Base-by-base conservation (phyloP, 2,888 invertebrate genomes). In the Eurytoma adleriae region DNA sequence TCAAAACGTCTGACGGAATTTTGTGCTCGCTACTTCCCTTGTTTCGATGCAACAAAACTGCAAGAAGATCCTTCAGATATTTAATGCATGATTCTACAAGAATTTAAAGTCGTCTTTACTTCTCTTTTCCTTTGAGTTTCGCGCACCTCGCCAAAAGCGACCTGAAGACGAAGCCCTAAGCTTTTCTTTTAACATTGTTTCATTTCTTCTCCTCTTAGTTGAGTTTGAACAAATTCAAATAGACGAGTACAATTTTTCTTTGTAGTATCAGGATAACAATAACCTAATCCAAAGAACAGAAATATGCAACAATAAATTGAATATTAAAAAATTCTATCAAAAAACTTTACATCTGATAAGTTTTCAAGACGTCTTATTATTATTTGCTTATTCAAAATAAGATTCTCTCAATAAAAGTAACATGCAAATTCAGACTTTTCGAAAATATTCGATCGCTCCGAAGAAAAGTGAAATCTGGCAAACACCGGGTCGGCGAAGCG, bases 1-100 rank as follows among this genome's bases (percentile, higher is more conserved):
- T 64, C 40, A 13, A 64, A 64, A 64, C 64, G 40, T 30, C 40
- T 18, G 13, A 14, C n/a, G 13, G n/a, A 54, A 54, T 10, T 54
- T 54, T 12, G 54, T 16, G 3, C n/a, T 54, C n/a, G 54, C 54
- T 40, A 40, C 18, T 24, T 7, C 14, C 20, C 64, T 24, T 2
- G 27, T 27, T 24, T 7, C 62, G 52, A 48, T 40, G 30, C 30
- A 52, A 50, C 13, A 10, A 20, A 54, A 68, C 68, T 27, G 18
- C 54, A 68, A 54, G 27, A 61, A 52, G 48, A 72, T 72, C 27
- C 62, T 54, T 54, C n/a, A 13, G 52, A 62, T 72, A 18, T 62
- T 72, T 62, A 62, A 61, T 70, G 70, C 48, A 48, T 61, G 61
- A 50, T 16, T 27, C 52, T 50, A 24, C 72, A n/a, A 62, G 62